Evolutionary conservation across 2,888 invertebrate genomes (phyloP).

Genomic region (Orgyia antiqua): DNA sequence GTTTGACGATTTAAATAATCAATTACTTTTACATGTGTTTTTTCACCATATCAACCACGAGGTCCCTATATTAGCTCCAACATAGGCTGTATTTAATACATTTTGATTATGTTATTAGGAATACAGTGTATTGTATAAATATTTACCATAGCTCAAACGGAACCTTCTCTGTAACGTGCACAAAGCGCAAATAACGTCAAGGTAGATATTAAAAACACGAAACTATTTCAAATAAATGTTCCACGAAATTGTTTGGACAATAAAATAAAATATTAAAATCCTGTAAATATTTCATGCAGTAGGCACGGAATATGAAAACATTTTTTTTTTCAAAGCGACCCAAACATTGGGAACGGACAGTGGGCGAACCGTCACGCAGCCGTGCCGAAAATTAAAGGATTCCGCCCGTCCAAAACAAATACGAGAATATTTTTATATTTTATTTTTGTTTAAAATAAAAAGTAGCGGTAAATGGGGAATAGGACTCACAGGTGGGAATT

Average conservation of each 20-base stretch:
- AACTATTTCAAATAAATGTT: slow-evolving; percentile 13
- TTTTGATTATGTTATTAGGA: too few relatives aligned
- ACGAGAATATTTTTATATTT: slow-evolving; percentile 75
- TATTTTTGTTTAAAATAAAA: slow-evolving; percentile 72
- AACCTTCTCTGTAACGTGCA: too few relatives aligned
- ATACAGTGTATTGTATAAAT: too few relatives aligned
- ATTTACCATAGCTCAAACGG: too few relatives aligned
- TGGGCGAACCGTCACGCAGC: slow-evolving; percentile 57
- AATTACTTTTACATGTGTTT: too few relatives aligned
- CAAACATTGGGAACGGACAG: slow-evolving; percentile 52
- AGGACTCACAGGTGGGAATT: slow-evolving; percentile 74
- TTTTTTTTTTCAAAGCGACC: slow-evolving; percentile 57
- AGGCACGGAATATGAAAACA: slow-evolving; percentile 50
- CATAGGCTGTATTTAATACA: too few relatives aligned
- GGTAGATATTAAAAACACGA: too few relatives aligned
- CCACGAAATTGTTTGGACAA: slow-evolving; percentile 21
- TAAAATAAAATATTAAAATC: slow-evolving; percentile 32
- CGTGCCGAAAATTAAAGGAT: slow-evolving; percentile 76
- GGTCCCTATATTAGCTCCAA: too few relatives aligned
- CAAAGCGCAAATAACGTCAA: too few relatives aligned
- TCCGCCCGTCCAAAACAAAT: slow-evolving; percentile 75
- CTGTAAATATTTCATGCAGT: slow-evolving; percentile 37
- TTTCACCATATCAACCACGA: too few relatives aligned
- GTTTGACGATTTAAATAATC: too few relatives aligned
- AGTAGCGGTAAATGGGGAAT: slow-evolving; percentile 48